phyloP scores from a whole-genome alignment of 1,140 invertebrate genomes.

The Scaptomyza graminum region DNA sequence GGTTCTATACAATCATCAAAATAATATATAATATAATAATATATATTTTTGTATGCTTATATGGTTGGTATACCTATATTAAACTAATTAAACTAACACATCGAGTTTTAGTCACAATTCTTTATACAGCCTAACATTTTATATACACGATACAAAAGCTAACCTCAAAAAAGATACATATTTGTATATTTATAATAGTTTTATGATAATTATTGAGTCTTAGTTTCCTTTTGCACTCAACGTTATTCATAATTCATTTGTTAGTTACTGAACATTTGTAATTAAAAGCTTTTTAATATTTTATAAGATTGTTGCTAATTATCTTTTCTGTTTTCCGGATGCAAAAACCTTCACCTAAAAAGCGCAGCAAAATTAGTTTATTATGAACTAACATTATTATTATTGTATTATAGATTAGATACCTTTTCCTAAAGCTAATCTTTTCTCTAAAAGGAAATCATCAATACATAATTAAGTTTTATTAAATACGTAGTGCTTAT shows the following conservation, averaged over 20 bases:
- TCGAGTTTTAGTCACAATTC: constrained; percentile 45
- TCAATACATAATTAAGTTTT: background rate
- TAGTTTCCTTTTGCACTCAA: background rate
- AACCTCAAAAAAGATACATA: background rate
- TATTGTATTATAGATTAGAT: background rate
- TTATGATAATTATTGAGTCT: background rate
- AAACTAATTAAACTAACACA: constrained; percentile 34
- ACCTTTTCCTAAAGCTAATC: background rate
- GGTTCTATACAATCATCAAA: constrained; percentile 29
- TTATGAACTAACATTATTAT: background rate
- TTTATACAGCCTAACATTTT: constrained; percentile 29
- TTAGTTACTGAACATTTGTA: constrained; percentile 25
- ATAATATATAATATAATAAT: background rate
- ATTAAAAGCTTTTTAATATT: background rate
- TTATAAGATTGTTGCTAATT: background rate
- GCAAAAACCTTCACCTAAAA: constrained; percentile 10
- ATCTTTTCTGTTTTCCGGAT: background rate
- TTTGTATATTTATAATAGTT: background rate
- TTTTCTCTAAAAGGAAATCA: too few relatives aligned
- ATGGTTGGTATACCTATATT: background rate
- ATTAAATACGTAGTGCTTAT: constrained; percentile 32
- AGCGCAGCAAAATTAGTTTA: background rate
- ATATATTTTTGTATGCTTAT: background rate
- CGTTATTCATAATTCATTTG: constrained; percentile 4
- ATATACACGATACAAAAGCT: constrained; percentile 23